Evolutionary conservation across 2,113 vertebrate species (phyloP), one percentile per base, ranked within the genome.

Genomic region (Numida meleagris): DNA sequence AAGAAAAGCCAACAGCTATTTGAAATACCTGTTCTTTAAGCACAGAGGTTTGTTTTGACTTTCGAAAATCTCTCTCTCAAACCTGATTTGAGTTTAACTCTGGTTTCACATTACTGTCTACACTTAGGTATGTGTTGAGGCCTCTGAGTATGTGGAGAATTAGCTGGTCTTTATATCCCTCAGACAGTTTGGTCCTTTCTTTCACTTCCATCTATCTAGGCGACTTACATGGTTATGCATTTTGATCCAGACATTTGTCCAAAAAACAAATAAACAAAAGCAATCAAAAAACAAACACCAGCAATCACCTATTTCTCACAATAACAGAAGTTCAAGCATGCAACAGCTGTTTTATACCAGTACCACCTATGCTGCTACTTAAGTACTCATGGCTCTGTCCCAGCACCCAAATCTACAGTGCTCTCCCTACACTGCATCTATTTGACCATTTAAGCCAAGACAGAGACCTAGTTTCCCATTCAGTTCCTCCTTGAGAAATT

Each of bases 251-350:
- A 53, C 48, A 21, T 2, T 78, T 74, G 65, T 9, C 4, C 3
- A 27, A 71, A 82, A 53, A 75, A 23, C 24, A 9, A 57, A 4
- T 1, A 1, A 51, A 51, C 14, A 51, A 51, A 51, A 50, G 7
- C 50, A 51, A 27, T 13, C 8, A 27, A 23, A 24, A 48, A 24
- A 58, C 21, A 9, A 62, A 4, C 2, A 1, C 17, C 53, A 57
- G 7, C 53, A 33, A 19, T 55, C 17, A 40, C 61, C 59, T 80
- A 24, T 77, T 82, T 88, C 63, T 62, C 27, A 61, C 25, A 76
- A 55, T 62, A 84, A 31, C n/a, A 51, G 27, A 79, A 48, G 2
- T 1, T 23, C 0, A 0, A 59, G 71, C 34, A 43, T 2, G 1
- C 36, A 80, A 27, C 0, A 1, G 53, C 36, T 71, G 2, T 43